Evolutionary conservation across 1,140 invertebrate genomes (phyloP).

Genomic region (Leucophenga varia): DNA sequence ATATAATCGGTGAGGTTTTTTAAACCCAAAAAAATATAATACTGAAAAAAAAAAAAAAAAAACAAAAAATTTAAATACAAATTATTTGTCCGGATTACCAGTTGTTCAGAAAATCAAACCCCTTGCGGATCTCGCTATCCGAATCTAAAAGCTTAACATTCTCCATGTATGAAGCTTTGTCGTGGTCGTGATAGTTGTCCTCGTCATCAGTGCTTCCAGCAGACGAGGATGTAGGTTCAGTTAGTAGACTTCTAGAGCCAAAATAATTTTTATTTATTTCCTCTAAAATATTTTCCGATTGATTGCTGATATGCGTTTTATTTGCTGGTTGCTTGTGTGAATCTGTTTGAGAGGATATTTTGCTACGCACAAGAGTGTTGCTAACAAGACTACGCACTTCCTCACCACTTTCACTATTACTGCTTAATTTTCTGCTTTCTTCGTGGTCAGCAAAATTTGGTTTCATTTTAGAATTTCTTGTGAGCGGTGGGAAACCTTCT

Average conservation of each 20-base stretch:
- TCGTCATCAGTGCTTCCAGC: conserved; percentile 25
- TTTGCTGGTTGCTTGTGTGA: not conserved
- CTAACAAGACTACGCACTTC: too few species aligned
- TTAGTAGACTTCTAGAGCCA: conserved; percentile 11
- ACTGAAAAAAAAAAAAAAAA: too few species aligned
- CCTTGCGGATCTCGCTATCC: conserved; percentile 34
- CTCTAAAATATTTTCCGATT: conserved; percentile 2
- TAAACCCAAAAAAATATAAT: too few species aligned
- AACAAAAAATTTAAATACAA: too few species aligned
- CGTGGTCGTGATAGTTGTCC: conserved; percentile 21
- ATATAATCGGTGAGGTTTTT: too few species aligned
- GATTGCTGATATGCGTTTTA: not conserved
- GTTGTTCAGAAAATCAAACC: conserved; percentile 49
- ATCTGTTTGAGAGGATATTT: conserved; percentile 3
- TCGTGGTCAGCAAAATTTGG: too few species aligned
- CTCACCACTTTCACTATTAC: not conserved
- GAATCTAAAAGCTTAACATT: conserved; percentile 26
- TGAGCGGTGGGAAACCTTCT: too few species aligned
- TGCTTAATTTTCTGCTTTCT: not conserved
- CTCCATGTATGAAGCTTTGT: conserved; percentile 8
- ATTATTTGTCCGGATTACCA: too few species aligned
- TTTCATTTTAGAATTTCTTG: too few species aligned
- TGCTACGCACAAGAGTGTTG: too few species aligned
- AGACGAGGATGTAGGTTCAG: conserved; percentile 10
- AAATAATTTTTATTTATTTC: conserved; percentile 11